These are phyloP conservation scores for Lycocerus yunnanus DNA, from an alignment of 2,888 invertebrate genomes.

Conservation along the genomic window DNA sequence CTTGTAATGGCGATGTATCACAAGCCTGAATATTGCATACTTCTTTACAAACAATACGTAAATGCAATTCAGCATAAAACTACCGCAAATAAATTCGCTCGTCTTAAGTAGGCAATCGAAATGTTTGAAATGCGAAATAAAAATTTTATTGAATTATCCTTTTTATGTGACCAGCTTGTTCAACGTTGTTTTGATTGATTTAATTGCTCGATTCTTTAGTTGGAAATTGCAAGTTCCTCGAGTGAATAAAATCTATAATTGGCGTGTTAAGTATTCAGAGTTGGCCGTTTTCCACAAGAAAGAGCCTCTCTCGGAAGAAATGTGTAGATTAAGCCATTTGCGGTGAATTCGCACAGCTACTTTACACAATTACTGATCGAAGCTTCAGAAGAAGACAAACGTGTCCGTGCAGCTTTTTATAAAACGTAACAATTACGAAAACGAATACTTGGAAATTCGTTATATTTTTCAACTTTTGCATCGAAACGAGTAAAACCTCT, in stretches of 20 bases:
- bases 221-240: conserved; percentile 9
- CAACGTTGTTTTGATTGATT: background rate
- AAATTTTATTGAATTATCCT: background rate
- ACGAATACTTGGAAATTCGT: conserved; percentile 43
- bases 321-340: conserved; percentile 49
- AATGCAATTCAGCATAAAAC: background rate
- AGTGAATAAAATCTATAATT: conserved; percentile 13
- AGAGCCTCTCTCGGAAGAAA: conserved; percentile 42
- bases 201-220: conserved; percentile 10
- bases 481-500: background rate
- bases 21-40: conserved; percentile 26
- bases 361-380: conserved; percentile 46
- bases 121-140: background rate
- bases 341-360: conserved; percentile 47
- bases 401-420: conserved; percentile 49
- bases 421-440: conserved; percentile 49
- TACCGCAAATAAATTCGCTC: background rate
- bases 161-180: background rate
- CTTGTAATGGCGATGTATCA: conserved; percentile 34
- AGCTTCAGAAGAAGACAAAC: conserved; percentile 45
- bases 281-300: conserved; percentile 14
- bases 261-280: conserved; percentile 8
- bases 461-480: conserved; percentile 13
- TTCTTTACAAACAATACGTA: background rate
- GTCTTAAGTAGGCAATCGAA: background rate